Base-by-base conservation (phyloP, 2,113 vertebrate genomes). In the Neomonachus schauinslandi region DNA sequence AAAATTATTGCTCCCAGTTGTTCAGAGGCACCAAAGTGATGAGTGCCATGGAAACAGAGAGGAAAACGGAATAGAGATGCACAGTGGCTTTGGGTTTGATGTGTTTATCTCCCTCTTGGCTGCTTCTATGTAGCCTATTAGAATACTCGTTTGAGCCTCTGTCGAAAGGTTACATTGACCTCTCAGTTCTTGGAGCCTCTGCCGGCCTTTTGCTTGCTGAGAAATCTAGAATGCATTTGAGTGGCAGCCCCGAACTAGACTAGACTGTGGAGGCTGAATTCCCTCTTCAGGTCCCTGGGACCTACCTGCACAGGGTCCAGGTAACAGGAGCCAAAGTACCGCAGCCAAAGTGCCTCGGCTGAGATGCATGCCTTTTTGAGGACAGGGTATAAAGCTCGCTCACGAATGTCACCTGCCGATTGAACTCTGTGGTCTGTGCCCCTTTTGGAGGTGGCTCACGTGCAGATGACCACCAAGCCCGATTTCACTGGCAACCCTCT, bases 11-110 rank as follows among this genome's bases (percentile, higher is more conserved):
- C 13, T 26, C 46, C 12, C 3, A 85, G 36, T 94, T 94, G 36
- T 86, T 97, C 76, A 87, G 31, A 92, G 69, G 67, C 15, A 89
- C 69, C 89, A 79, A 96, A 81, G 74, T 96, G 72, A 96, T 94
- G 67, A 71, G 21, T 94, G 26, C 95, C 92, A 96, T 96, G 83
- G 87, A 97, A 98, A 96, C 49, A 12, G 77, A 77, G 46, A 65
- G 19, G 39, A 59, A 65, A 77, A 81, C 65, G 2, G 31, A 96
- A 57, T 22, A 76, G 77, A 85, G 85, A 88, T 31, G 88, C 1
- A 11, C 55, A 57, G 77, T 15, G 72, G 77, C 91, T 92, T 92
- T 94, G 59, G 36, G 26, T 95, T 72, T 96, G 83, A 96, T 15
- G 19, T 63, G 67, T 89, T 96, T 87, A 74, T 96, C 72, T 95